Base-by-base conservation (phyloP, 2,888 invertebrate genomes). In the Troides helena region DNA sequence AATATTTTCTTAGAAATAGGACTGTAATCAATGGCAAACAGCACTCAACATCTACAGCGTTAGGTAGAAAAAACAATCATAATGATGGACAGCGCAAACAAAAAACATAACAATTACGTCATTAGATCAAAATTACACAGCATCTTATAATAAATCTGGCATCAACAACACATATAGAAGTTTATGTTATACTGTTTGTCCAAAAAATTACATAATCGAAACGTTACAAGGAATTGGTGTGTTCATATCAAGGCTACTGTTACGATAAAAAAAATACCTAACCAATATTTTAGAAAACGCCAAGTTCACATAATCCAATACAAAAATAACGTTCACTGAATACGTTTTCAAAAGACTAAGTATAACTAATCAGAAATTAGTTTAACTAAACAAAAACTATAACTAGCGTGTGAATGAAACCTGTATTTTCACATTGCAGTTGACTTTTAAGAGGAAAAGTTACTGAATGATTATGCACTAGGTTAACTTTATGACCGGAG, bases 91-190 rank as follows among this genome's bases (percentile, higher is more conserved):
- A 43, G 10, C n/a, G 43, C 8, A 50, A 62, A 66, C 65, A 70
- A 70, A 70, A 70, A 70, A 70, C 62, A 21, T 21, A 62, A 59
- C 62, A 66, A 62, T 66, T 50, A 53, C 69, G 69, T 70, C 69
- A 70, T 66, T 66, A 58, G 62, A 59, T 66, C 39, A 65, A 46
- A 65, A 46, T 65, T 65, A 67, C 61, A 61, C 56, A 56, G 65
- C 46, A 67, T 61, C 59, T 59, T 59, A 39, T 63, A 67, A 64
- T 63, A 62, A 65, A 71, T 58, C 57, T 53, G 39, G 59, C 58
- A 25, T 62, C 18, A 56, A 50, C 60, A 58, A 62, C 61, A 57
- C 36, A 25, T 21, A 23, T 61, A 43, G 62, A 43, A 69, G 65
- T 23, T 60, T 56, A 60, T 50, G 18, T 36, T 58, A 58, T 30